Percentiles rank a stretch among this genome's conserved stretches.
Evolutionary conservation across 2,113 vertebrate species (phyloP).

Genomic region (Lethenteron reissneri): DNA sequence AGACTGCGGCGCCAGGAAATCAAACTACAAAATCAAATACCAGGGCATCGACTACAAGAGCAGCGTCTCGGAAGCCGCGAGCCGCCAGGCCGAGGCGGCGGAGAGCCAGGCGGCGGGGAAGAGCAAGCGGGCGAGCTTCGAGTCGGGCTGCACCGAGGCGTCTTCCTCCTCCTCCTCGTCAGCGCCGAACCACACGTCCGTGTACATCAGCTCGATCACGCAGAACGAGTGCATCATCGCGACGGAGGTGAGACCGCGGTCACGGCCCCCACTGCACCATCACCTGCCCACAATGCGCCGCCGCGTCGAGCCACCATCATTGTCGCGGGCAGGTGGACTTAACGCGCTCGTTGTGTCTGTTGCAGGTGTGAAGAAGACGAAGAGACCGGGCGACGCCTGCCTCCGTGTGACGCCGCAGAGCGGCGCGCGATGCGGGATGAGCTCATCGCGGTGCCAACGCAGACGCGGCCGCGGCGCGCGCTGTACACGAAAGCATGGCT

Average conservation of each 20-base stretch:
- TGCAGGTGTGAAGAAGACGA: no score
- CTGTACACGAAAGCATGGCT: no score
- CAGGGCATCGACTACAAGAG: constrained; percentile 6
- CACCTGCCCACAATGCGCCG: neutral
- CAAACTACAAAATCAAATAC: neutral
- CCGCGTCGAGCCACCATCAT: neutral
- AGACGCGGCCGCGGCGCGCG: no score
- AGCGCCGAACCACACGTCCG: neutral
- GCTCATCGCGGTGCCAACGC: no score
- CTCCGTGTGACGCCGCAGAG: constrained; percentile 2
- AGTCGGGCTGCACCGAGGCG: neutral
- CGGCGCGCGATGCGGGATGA: no score
- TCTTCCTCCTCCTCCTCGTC: neutral
- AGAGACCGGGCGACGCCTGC: neutral
- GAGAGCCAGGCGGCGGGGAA: no score
- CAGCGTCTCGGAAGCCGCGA: constrained; percentile 4
- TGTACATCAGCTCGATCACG: no score
- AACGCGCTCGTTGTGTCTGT: neutral
- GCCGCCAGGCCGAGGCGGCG: neutral
- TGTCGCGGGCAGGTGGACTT: neutral
- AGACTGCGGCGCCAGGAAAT: neutral
- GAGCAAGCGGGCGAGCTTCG: no score
- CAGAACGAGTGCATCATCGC: constrained; percentile 4
- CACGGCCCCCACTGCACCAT: neutral
- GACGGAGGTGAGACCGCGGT: neutral